phyloP scores from a whole-genome alignment of 2,113 vertebrate species.

The Danio rerio region GRCz12tu NC_133200.1:24212501-24213000 shows the following conservation, averaged over 20 bases:
- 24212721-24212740: slow-evolving; percentile 34
- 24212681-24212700: slow-evolving; percentile 16
- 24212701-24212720: slow-evolving; percentile 10
- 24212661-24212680: background rate
- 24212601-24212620: background rate
- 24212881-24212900: slow-evolving; percentile 28
- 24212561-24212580: background rate
- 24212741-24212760: slow-evolving; percentile 42
- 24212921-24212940: slow-evolving; percentile 41
- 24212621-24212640: background rate
- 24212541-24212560: background rate
- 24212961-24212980: slow-evolving; percentile 16
- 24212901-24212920: slow-evolving; percentile 34
- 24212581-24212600: background rate
- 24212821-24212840: slow-evolving; percentile 18
- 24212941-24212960: slow-evolving; percentile 25
- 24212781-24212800: slow-evolving; percentile 15
- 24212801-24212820: slow-evolving; percentile 16
- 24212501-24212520: no score
- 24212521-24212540: no score
- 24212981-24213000: slow-evolving; percentile 43
- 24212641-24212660: background rate
- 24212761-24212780: slow-evolving; percentile 32
- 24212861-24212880: slow-evolving; percentile 48
- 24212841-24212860: slow-evolving; percentile 13